Evolutionary conservation across 2,888 invertebrate species (phyloP), one percentile per base, ranked within the genome.

Genomic region (Eristalis arbustorum): DNA sequence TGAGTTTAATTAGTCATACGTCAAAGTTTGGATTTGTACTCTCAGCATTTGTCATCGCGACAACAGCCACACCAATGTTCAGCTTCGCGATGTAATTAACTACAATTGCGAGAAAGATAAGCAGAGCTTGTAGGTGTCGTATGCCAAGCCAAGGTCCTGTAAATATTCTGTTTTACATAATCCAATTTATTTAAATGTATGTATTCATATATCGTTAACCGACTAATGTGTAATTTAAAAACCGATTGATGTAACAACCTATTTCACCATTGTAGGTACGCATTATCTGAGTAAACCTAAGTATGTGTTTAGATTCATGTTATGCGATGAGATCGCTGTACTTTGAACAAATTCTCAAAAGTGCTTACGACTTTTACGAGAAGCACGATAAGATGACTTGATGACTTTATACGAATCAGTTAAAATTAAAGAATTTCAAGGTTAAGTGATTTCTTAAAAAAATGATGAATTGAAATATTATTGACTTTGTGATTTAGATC

Each of bases 1-100:
- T 10, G 13, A 5, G 3, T 13, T 13, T 14, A 28, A 40, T 62
- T 11, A 13, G 22, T 89, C 92, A 91, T 91, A 95, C 94, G 31
- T 92, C 91, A 84, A 94, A 93, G 88, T 93, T 90, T 0, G 93
- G 93, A 90, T 94, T 93, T 3, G 92, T 93, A 4, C 92, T 91
- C 0, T 91, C 90, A 0, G 92, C 90, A 89, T 95, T 94, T 0
- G 95, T 95, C 96, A 96, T 96, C 14, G 96, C 96, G 0, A 96
- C 95, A 31, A 96, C 94, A 0, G 95, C 96, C 1, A 96, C 95
- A 0, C 95, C 95, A 89, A 96, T 94, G 90, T 95, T 95, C 57
- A 96, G 94, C 73, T 96, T 93, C 80, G 95, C 94, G 6, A 94
- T 94, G 89, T 95, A 95, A 76, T 95, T 94, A 0, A 95, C 94